Evolutionary conservation across 2,888 invertebrate genomes (phyloP).

Genomic region (Rotaria socialis): DNA sequence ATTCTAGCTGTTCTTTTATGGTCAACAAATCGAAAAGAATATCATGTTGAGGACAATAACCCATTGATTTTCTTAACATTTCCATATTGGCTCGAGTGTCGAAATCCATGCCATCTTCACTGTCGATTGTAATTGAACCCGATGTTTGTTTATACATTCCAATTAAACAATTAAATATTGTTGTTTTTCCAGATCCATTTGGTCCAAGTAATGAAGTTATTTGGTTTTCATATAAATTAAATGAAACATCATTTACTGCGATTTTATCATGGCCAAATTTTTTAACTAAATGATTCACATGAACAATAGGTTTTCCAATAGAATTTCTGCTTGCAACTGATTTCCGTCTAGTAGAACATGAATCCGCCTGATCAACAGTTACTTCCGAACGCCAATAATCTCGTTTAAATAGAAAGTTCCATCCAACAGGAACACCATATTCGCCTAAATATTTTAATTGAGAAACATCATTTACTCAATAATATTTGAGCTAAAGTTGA

Average conservation of each 20-base stretch:
- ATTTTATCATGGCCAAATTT: background rate
- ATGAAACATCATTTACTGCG: background rate
- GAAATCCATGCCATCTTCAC: conserved; percentile 60
- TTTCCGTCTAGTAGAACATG: too few species aligned
- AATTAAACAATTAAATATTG: conserved; percentile 51
- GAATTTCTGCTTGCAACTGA: background rate
- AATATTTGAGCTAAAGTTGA: too few species aligned
- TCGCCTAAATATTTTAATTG: background rate
- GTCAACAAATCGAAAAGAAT: conserved; percentile 65
- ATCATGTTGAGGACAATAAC: conserved; percentile 75
- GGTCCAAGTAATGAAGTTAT: background rate
- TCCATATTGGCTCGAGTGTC: conserved; percentile 69
- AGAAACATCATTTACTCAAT: too few species aligned
- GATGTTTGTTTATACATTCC: conserved; percentile 72
- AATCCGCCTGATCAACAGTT: background rate
- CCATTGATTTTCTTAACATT: conserved; percentile 70
- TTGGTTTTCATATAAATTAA: background rate
- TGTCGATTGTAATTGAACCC: conserved; percentile 65
- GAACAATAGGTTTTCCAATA: background rate
- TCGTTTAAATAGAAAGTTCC: conserved; percentile 58
- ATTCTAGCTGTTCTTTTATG: background rate
- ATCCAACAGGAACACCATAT: conserved; percentile 58
- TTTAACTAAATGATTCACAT: background rate
- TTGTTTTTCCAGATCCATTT: background rate
- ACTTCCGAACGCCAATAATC: conserved; percentile 47